Evolutionary conservation across 2,113 vertebrate genomes (phyloP), one percentile per base, ranked within the genome.

Genomic region (Capreolus pygargus): DNA sequence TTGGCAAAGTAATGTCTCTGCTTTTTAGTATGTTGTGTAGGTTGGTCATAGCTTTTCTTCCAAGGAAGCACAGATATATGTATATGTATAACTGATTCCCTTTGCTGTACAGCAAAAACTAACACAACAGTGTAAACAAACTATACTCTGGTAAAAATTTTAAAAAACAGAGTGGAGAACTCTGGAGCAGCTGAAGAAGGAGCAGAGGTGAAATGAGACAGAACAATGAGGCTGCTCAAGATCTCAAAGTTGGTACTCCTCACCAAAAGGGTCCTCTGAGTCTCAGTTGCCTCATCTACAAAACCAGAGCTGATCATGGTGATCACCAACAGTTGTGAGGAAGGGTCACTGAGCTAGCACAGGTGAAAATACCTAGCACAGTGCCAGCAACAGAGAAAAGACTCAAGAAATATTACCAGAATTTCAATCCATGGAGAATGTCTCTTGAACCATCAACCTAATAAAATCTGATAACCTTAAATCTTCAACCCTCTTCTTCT

Each of bases 401-500:
- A n/a, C n/a, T 78, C 47, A 88, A 30, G 45, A 54, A 70, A 45
- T 47, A 57, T 84, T 39, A 58, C 47, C n/a, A 39, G 39, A 86
- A n/a, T 55, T n/a, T 64, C 27, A 91, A 94, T 54, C 36, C n/a
- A 58, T 4, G 11, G 16, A 78, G n/a, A 94, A 27, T 83, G 14
- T 87, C 39, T 97, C 58, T 78, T 95, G 52, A 89, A 70, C 3
- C 10, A 2, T 70, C 57, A 92, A 92, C 47, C 43, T 57, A 86
- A 94, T 36, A 96, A 79, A 96, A 97, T 7, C 30, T 28, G 79
- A 54, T 86, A 55, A 82, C n/a, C 21, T 87, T 94, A 94, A 84
- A 74, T 70, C 28, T 36, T 85, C 61, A 50, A 28, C 9, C 81
- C 13, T 67, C 50, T 90, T 76, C 45, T 82, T 61, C 30, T 47